Base-by-base conservation (phyloP, 2,797 vertebrate genomes). In the Sylvia borin region DNA sequence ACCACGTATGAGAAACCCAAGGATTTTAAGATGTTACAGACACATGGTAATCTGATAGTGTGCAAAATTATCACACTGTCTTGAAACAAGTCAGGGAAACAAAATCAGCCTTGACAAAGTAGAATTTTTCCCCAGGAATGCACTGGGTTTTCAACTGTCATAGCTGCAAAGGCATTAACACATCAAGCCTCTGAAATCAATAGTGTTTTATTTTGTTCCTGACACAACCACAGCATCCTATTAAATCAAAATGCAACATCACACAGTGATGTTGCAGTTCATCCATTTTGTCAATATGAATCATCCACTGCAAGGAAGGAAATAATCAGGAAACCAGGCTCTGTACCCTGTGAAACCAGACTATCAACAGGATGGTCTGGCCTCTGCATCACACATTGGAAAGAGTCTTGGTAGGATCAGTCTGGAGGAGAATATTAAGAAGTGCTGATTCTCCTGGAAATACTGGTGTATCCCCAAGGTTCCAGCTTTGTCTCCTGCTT, bases 181-280 rank as follows among this genome's bases (percentile, higher is more conserved):
- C 42, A 90, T 93, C 60, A 91, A 85, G 48, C 64, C 55, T 36
- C 70, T 68, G 38, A 96, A 92, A 95, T 97, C 95, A 80, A 96
- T 97, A 81, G 29, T 75, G 62, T 24, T 92, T 95, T 92, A 90
- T 94, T 94, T 96, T 86, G 92, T 93, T 95, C 71, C 57, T 84
- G 73, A 82, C 74, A 95, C 34, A 89, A 71, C 72, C 14, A 4
- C 43, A 80, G 54, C 72, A 50, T 45, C 65, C 79, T 66, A 78
- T 92, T 68, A 85, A 93, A 93, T 88, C 85, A 85, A 88, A 95
- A 86, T 9, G 18, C 36, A 78, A 27, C 81, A 85, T 54, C 73
- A 47, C 54, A 43, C 48, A 42, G n/a, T 19, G 65, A 67, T 88
- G 85, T 42, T 92, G 45, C 27, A 74, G 61, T 21, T 88, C 67